phyloP scores from a whole-genome alignment of 2,113 vertebrate genomes.

The Megaptera novaeangliae region DNA sequence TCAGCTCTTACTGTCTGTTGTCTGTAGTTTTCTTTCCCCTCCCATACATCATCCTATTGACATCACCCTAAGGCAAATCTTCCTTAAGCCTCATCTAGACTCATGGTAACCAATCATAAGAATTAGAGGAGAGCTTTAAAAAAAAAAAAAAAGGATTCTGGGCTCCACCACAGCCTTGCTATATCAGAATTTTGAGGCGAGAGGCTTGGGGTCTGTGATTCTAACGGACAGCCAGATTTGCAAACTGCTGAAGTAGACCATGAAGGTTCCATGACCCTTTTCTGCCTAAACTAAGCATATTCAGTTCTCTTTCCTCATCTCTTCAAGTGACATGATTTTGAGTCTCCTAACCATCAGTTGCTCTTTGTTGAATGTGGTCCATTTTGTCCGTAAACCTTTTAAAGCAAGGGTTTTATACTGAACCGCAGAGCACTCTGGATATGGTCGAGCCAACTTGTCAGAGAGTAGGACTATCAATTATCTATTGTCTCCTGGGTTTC shows the following conservation, averaged over 20 bases:
- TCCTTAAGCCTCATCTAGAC: neutral
- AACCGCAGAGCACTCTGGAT: neutral
- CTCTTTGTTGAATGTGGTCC: neutral
- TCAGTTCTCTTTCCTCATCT: neutral
- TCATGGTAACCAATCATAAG: neutral
- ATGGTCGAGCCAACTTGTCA: neutral
- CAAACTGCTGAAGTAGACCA: neutral
- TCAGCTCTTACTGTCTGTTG: neutral
- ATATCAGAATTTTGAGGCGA: neutral
- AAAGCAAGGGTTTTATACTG: neutral
- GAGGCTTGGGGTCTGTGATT: neutral
- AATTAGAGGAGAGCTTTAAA: neutral
- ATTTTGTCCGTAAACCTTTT: neutral
- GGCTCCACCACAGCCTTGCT: neutral
- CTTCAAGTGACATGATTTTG: neutral
- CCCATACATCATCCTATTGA: neutral
- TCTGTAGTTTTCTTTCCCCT: neutral
- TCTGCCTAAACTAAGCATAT: neutral
- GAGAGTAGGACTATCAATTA: neutral
- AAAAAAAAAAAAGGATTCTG: neutral
- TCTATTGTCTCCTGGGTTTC: neutral
- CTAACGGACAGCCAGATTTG: neutral
- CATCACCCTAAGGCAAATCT: neutral
- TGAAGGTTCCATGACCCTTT: neutral
- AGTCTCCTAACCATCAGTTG: neutral